phyloP scores from a whole-genome alignment of 2,888 invertebrate species.

The Meandrusa payeni region DNA sequence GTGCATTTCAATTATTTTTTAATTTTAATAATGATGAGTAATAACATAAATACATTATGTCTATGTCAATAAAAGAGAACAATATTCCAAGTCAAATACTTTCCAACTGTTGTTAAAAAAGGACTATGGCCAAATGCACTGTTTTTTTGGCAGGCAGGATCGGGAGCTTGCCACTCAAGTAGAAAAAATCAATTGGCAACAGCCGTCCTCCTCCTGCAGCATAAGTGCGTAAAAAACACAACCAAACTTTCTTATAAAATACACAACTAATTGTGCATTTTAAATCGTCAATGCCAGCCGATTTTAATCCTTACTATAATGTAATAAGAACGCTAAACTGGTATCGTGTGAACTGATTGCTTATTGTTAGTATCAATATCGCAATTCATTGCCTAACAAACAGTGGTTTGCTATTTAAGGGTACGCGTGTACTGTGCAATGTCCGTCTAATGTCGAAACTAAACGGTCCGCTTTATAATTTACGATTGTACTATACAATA shows the following conservation, averaged over 20 bases:
- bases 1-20: too few species aligned
- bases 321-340: not conserved
- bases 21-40: too few species aligned
- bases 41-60: too few species aligned
- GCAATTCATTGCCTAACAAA: constrained; percentile 25
- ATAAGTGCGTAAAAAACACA: too few species aligned
- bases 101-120: too few species aligned
- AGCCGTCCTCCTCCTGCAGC: not conserved
- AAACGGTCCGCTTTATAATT: constrained; percentile 7
- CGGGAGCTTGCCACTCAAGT: too few species aligned
- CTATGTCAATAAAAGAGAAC: too few species aligned
- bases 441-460: constrained; percentile 25
- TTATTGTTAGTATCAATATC: constrained; percentile 14
- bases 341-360: not conserved
- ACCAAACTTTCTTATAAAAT: not conserved
- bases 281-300: not conserved
- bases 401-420: constrained; percentile 22
- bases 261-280: not conserved
- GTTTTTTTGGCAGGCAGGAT: too few species aligned
- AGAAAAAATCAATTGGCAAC: too few species aligned
- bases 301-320: constrained; percentile 5
- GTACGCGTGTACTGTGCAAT: constrained; percentile 22
- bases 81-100: too few species aligned
- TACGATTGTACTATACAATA: constrained; percentile 9
- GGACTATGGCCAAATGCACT: too few species aligned